Base-by-base conservation (phyloP, 2,113 vertebrate genomes). In the Halcyon senegalensis region DNA sequence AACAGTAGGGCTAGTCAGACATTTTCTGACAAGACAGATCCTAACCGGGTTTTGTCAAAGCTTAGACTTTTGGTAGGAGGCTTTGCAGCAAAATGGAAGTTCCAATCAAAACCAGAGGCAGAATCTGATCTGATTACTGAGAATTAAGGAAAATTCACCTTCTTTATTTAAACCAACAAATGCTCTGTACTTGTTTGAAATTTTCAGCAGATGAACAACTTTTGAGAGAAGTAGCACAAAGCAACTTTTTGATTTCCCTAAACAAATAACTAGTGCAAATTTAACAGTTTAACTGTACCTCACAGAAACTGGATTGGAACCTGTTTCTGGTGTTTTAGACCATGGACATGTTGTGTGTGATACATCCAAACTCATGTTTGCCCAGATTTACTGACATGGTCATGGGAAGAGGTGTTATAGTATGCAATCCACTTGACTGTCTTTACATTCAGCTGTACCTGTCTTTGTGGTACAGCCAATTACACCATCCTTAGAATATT, bases 381-480 rank as follows among this genome's bases (percentile, higher is more conserved):
- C 33, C 33, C 41, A 46, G 13, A 62, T 77, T 62, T 90, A 37
- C 21, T 6, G 10, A 33, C 11, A 19, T 1, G 21, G 4, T 55
- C 10, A 5, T 2, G 1, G 14, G 33, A 87, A 24, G 46, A 27
- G 5, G 5, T 63, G 31, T n/a, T 48, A 2, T 0, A 33, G 13
- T 33, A 21, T 10, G 20, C 27, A 41, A 27, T 30, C 20, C 27
- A n/a, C 30, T 16, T 24, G 35, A 28, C 16, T 62, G 14, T 50
- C 44, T 62, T 66, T 19, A 53, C 12, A 13, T 76, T 72, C 62
- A 51, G 15, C 39, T 72, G 14, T 18, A 77, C 55, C 39, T 86
- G 51, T 35, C 24, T 44, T 17, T 43, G 16, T 13, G 14, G 16
- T 15, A 33, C 37, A 85, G 31, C 8, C 16, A 75, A 8, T 25